A percentile compares a stretch with the other conserved stretches of the same genome.
Evolutionary conservation across 2,888 invertebrate genomes (phyloP).

Genomic region (Drosophila tripunctata): DNA sequence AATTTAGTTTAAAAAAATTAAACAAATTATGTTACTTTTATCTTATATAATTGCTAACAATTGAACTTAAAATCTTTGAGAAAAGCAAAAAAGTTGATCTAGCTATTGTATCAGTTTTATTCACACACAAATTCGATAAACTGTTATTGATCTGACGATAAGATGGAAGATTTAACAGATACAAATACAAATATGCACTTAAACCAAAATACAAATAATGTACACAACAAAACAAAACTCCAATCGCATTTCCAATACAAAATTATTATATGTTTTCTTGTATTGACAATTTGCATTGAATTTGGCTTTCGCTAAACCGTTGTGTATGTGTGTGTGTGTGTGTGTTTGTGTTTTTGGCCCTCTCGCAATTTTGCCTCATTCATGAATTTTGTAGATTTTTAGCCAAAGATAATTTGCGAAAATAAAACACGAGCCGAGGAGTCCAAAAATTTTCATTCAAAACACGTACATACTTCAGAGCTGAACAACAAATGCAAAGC

Average conservation of each 20-base stretch:
- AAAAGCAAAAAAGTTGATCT: not conserved
- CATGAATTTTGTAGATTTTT: constrained; percentile 70
- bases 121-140: constrained; percentile 12
- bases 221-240: not conserved
- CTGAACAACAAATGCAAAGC: constrained; percentile 59
- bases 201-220: constrained; percentile 1
- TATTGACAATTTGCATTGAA: constrained; percentile 56
- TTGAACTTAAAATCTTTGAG: not conserved
- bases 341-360: constrained; percentile 2
- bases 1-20: too few relatives aligned
- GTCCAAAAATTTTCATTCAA: constrained; percentile 64
- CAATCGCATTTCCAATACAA: constrained; percentile 18
- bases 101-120: not conserved
- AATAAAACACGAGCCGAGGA: constrained; percentile 47
- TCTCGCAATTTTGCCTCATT: constrained; percentile 54
- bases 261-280: constrained; percentile 21
- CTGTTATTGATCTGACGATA: constrained; percentile 16
- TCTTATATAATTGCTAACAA: not conserved
- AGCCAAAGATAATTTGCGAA: constrained; percentile 66
- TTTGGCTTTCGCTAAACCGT: constrained; percentile 35
- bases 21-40: too few relatives aligned
- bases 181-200: constrained; percentile 1
- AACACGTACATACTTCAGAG: constrained; percentile 64
- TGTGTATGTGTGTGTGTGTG: not conserved
- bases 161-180: constrained; percentile 8